Evolutionary conservation across 2,113 vertebrate genomes (phyloP).

Genomic region (Saguinus imperator): DNA sequence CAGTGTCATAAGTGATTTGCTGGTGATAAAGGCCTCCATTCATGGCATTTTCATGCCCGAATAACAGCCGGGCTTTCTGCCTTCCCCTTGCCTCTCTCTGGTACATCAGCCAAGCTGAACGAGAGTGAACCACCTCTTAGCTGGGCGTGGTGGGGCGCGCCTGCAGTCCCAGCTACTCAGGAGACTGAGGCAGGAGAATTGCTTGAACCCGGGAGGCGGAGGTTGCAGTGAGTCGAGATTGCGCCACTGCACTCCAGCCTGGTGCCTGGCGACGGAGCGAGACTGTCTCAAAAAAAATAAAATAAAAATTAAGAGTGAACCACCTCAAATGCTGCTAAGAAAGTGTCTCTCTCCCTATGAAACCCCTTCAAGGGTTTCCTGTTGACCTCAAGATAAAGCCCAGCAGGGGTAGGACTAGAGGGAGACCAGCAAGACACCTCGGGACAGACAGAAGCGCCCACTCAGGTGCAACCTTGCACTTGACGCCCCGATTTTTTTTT

Average conservation of each 20-base stretch:
- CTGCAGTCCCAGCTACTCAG: too few relatives aligned
- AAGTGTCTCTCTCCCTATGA: background rate
- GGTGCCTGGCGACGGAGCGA: too few relatives aligned
- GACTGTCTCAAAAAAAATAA: too few relatives aligned
- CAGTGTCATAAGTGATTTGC: background rate
- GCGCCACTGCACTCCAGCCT: too few relatives aligned
- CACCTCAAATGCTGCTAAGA: background rate
- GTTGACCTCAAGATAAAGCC: background rate
- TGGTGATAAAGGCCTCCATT: background rate
- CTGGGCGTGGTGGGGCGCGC: too few relatives aligned
- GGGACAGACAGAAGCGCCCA: too few relatives aligned
- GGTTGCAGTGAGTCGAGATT: too few relatives aligned
- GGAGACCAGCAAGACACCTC: background rate
- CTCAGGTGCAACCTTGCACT: background rate
- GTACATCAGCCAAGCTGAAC: background rate
- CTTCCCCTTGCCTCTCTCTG: background rate
- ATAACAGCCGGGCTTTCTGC: background rate
- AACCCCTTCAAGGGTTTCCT: background rate
- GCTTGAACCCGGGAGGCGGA: too few relatives aligned
- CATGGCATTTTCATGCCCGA: background rate
- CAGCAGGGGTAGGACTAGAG: background rate
- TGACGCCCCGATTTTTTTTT: background rate
- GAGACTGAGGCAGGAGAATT: too few relatives aligned
- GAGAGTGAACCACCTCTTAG: background rate
- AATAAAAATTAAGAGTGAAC: background rate